Evolutionary conservation across 2,113 vertebrate species (phyloP).

Genomic region (Aegithalos caudatus): DNA sequence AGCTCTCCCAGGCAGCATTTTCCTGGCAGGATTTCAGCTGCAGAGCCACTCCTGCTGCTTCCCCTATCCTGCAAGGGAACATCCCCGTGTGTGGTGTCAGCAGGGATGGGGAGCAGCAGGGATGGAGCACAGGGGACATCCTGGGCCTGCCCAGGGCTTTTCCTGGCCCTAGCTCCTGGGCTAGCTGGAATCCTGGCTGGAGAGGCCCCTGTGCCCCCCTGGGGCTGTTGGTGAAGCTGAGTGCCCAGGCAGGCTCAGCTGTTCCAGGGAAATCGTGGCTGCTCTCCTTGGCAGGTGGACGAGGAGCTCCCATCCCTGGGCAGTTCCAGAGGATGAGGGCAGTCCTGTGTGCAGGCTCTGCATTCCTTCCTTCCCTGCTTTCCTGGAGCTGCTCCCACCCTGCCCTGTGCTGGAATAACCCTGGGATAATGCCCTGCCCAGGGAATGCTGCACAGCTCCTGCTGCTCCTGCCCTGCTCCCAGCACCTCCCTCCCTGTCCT

Average conservation of each 20-base stretch:
- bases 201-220: background rate
- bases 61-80: background rate
- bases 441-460: background rate
- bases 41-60: background rate
- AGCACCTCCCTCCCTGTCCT: background rate
- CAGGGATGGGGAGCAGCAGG: background rate
- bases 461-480: background rate
- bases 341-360: background rate
- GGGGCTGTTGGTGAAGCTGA: background rate
- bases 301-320: background rate
- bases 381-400: background rate
- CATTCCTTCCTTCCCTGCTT: background rate
- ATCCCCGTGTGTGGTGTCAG: background rate
- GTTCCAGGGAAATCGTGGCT: constrained; percentile 29
- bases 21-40: background rate
- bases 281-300: background rate
- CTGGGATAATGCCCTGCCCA: background rate
- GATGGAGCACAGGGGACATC: background rate
- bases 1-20: background rate
- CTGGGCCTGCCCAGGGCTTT: background rate
- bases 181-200: background rate
- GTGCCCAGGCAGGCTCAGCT: constrained; percentile 51
- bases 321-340: background rate
- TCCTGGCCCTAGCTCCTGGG: background rate
- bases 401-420: background rate